These are phyloP conservation scores for human DNA, from an alignment of 2,113 vertebrate genomes.

Conservation along the genomic window GRCh38 chr14:81112501-81113000, in stretches of 20 bases:
- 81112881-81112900: not conserved
- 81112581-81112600: not conserved
- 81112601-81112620: not conserved
- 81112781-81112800: not conserved
- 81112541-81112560: not conserved
- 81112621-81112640: not conserved
- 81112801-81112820: not conserved
- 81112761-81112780: not conserved
- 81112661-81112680: not conserved
- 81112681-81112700: no score
- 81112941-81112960: not conserved
- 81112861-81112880: not conserved
- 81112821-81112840: not conserved
- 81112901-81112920: not conserved
- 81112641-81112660: not conserved
- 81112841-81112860: not conserved
- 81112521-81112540: not conserved
- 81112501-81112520: not conserved
- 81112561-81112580: not conserved
- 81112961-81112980: not conserved
- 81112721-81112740: not conserved
- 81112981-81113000: not conserved
- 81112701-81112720: not conserved
- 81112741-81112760: not conserved
- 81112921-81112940: not conserved